Evolutionary conservation across 2,888 invertebrate genomes (phyloP), one percentile per base, ranked within the genome.

Genomic region (Synanthedon vespiformis): DNA sequence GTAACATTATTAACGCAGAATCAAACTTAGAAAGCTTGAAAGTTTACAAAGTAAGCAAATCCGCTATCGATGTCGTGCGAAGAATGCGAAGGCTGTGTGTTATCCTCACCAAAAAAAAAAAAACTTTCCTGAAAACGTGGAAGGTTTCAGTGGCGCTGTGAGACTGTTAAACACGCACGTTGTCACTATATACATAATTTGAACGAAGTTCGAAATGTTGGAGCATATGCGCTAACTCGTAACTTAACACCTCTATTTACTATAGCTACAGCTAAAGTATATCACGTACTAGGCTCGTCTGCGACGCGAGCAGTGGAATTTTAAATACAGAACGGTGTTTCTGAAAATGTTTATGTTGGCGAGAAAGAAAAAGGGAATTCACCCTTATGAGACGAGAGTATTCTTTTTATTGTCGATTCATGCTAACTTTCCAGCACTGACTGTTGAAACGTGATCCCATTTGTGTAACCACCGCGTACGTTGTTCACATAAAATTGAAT

Each of bases 261-360:
- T 72, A 77, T 51, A 41, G 47, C 18, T 77, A 75, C 76, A 68
- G 68, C 70, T 67, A 84, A 86, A 85, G 84, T 82, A 78, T 75
- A 80, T 72, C 86, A 87, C 86, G 86, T 86, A 62, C 60, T 70
- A 77, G 81, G 77, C 78, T 64, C 70, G 70, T 63, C 70, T 67
- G 59, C 63, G 65, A 63, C 58, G 64, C 67, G 62, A 67, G 65
- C 72, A 60, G 56, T 62, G 58, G 86, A 87, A 87, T 87, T 77
- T 86, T 83, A 86, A 86, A 82, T 77, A 78, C 72, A 67, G 55
- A 64, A 70, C 75, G 76, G 74, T 75, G 77, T 70, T 71, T 70
- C 75, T 72, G 62, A 75, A 79, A 75, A 77, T 80, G 73, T 80
- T 80, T 80, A 70, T 77, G 65, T 61, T 58, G 48, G 48, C 27